phyloP scores from a whole-genome alignment of 2,888 invertebrate genomes.

The Eutolmus rufibarbis region DNA sequence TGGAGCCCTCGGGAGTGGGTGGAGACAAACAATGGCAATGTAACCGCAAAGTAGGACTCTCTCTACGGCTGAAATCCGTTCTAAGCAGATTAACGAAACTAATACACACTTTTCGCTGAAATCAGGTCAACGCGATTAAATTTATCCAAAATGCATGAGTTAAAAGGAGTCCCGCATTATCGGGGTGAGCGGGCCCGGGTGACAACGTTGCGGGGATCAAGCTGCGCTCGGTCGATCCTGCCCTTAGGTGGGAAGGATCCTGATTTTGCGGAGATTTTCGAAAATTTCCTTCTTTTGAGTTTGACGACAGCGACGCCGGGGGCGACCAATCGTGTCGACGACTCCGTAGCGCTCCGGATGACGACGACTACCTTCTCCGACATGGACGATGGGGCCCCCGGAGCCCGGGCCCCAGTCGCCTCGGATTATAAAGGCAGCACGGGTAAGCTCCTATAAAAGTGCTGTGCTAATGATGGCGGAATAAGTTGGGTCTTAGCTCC shows the following conservation, averaged over 20 bases:
- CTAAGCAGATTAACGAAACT: constrained; percentile 27
- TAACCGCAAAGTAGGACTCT: constrained; percentile 1
- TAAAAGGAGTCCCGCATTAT: constrained; percentile 3
- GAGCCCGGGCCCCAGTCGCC: neutral
- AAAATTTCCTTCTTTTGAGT: neutral
- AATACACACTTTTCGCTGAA: constrained; percentile 28
- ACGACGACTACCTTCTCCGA: neutral
- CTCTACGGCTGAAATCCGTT: neutral
- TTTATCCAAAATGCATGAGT: constrained; percentile 19
- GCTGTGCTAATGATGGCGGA: constrained; percentile 34
- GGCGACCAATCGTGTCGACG: neutral
- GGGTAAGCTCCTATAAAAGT: constrained; percentile 24
- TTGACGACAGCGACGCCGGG: neutral
- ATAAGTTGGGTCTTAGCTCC: constrained; percentile 29
- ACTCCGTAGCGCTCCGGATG: neutral
- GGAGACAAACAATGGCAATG: constrained; percentile 20
- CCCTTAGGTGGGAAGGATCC: neutral
- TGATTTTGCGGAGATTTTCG: neutral
- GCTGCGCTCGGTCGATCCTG: neutral
- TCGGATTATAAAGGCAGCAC: neutral
- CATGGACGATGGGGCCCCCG: neutral
- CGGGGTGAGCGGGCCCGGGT: neutral
- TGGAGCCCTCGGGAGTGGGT: neutral
- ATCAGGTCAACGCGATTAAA: constrained; percentile 34
- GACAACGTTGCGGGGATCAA: neutral